phyloP scores from a whole-genome alignment of 2,888 invertebrate species.

The Apamea monoglypha region DNA sequence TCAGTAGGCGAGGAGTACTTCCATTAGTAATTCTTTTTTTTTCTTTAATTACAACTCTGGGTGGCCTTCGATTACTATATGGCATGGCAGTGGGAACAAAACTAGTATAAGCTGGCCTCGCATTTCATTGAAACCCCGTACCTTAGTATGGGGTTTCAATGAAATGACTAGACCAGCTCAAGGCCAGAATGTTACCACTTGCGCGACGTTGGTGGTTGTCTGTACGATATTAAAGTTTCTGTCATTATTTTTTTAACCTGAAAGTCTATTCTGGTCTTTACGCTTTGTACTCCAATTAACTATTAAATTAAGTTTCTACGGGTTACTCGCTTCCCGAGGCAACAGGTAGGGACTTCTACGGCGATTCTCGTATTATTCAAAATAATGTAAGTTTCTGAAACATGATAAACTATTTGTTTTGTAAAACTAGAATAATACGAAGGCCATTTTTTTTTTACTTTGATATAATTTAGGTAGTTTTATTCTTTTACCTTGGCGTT shows the following conservation, averaged over 20 bases:
- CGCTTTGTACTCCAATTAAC: background rate
- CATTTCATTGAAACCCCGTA: background rate
- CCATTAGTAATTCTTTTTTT: background rate
- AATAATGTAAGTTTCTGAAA: background rate
- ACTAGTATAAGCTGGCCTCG: background rate
- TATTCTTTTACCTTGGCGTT: background rate
- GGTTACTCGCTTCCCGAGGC: background rate
- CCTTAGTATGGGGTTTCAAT: background rate
- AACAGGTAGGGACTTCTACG: background rate
- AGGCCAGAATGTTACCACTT: background rate
- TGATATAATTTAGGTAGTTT: background rate
- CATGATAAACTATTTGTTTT: background rate
- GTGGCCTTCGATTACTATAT: background rate
- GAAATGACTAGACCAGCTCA: background rate
- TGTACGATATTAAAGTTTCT: background rate
- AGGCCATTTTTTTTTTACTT: background rate
- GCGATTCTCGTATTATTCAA: background rate
- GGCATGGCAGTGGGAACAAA: background rate
- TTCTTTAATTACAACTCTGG: background rate
- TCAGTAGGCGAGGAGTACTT: background rate
- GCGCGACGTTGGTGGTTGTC: background rate
- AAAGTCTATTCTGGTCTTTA: background rate
- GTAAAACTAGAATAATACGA: background rate
- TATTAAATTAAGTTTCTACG: background rate
- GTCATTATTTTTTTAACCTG: background rate